Evolutionary conservation across 2,888 invertebrate genomes (phyloP).

Genomic region (Orthosia incerta): DNA sequence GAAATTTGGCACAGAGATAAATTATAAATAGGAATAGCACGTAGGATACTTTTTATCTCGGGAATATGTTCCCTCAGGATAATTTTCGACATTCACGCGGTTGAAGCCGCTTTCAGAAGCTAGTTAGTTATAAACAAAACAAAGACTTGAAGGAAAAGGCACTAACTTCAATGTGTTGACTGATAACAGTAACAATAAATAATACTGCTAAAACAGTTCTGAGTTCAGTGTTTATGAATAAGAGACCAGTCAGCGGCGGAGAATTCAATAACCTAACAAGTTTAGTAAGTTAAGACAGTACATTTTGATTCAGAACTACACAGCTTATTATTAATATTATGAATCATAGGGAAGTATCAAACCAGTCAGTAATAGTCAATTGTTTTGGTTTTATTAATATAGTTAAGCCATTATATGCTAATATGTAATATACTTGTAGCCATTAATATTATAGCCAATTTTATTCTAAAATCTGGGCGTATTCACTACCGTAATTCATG

Average conservation of each 20-base stretch:
- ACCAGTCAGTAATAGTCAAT: background rate
- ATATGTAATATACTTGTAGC: background rate
- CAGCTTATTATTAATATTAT: slow-evolving; percentile 2
- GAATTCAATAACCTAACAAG: slow-evolving; percentile 26
- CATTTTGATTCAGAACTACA: slow-evolving; percentile 15
- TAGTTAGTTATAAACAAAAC: background rate
- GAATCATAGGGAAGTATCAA: slow-evolving; percentile 26
- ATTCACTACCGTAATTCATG: too few species aligned
- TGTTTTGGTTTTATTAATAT: background rate
- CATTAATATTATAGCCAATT: background rate
- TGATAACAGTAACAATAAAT: background rate
- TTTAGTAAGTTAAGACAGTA: slow-evolving; percentile 10
- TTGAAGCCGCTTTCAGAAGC: too few species aligned
- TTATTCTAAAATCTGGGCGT: too few species aligned
- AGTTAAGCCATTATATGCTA: background rate
- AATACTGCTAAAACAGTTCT: background rate
- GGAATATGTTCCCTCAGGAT: too few species aligned
- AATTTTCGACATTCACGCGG: too few species aligned
- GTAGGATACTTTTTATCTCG: too few species aligned
- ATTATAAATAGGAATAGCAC: too few species aligned
- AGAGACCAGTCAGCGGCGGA: slow-evolving; percentile 17
- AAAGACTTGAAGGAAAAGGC: background rate
- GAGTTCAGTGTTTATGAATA: slow-evolving; percentile 22
- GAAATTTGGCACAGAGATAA: too few species aligned
- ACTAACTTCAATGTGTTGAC: background rate